A percentile compares a stretch with the other conserved stretches of the same genome.
Conservation (phyloP, 2,888 invertebrate species). For the Macrophya alboannulata region DNA sequence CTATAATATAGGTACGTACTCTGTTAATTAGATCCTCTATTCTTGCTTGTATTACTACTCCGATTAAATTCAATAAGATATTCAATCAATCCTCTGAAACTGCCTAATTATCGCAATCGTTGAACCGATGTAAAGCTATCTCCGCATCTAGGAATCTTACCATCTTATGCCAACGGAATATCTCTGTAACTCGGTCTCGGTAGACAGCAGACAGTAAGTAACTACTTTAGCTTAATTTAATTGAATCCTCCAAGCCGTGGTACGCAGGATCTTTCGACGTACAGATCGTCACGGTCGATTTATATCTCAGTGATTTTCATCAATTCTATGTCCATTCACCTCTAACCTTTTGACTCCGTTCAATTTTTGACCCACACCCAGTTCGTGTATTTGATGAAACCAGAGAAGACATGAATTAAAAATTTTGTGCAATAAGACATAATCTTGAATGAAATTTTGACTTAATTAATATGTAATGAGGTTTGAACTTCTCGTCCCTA, state of each 20-base stretch:
- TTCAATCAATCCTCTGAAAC: slow-evolving; percentile 62
- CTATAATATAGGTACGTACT: not conserved
- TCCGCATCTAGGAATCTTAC: slow-evolving; percentile 73
- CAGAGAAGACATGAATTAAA: not conserved
- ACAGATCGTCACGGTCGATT: slow-evolving; percentile 71
- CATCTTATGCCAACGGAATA: slow-evolving; percentile 58
- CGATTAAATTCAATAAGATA: slow-evolving; percentile 58
- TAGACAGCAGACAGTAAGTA: slow-evolving; percentile 49
- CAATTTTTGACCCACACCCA: not conserved
- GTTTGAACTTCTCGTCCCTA: not conserved
- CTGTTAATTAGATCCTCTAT: slow-evolving; percentile 62
- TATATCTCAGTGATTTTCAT: slow-evolving; percentile 74
- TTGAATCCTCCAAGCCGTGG: slow-evolving; percentile 37
- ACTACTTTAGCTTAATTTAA: slow-evolving; percentile 52
- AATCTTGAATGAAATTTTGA: not conserved
- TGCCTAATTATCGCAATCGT: slow-evolving; percentile 77
- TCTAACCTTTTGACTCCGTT: slow-evolving; percentile 40
- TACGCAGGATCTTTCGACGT: slow-evolving; percentile 41
- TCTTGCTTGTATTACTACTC: slow-evolving; percentile 22
- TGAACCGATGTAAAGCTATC: slow-evolving; percentile 76
- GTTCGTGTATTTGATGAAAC: not conserved
- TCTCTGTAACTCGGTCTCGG: slow-evolving; percentile 29
- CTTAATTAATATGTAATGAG: not conserved
- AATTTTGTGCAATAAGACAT: not conserved
- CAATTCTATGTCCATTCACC: slow-evolving; percentile 70